Percentiles rank a stretch among this genome's conserved stretches.
Evolutionary conservation across 2,113 vertebrate species (phyloP).

Genomic region (Nestor notabilis): DNA sequence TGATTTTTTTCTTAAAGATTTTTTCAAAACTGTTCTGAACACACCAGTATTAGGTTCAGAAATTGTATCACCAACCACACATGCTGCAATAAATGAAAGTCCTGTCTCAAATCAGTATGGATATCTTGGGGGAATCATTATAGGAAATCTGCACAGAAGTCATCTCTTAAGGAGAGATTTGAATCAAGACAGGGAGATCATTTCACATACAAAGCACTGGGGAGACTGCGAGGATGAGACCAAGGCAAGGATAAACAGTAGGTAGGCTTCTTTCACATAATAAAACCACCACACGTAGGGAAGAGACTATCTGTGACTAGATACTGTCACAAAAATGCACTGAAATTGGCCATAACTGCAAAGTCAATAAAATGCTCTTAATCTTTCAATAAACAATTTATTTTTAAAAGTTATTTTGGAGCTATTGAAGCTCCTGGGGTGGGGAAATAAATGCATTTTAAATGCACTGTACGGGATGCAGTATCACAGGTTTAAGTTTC

Average conservation of each 20-base stretch:
- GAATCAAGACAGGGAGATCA: neutral
- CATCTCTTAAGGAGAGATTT: slow-evolving; percentile 43
- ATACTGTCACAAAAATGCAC: slow-evolving; percentile 46
- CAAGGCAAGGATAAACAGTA: slow-evolving; percentile 37
- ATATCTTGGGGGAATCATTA: slow-evolving; percentile 55
- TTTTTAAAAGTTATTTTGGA: slow-evolving; percentile 55
- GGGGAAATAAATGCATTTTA: slow-evolving; percentile 59
- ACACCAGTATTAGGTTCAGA: neutral
- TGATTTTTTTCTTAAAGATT: neutral
- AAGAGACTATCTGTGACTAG: slow-evolving; percentile 49
- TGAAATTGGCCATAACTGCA: slow-evolving; percentile 60
- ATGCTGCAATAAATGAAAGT: neutral
- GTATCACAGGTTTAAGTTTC: slow-evolving; percentile 27
- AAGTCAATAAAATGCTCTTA: slow-evolving; percentile 66
- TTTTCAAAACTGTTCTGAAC: neutral
- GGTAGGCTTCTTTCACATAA: slow-evolving; percentile 46
- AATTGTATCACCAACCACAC: neutral
- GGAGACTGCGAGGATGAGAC: neutral
- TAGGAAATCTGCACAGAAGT: slow-evolving; percentile 47
- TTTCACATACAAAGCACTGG: slow-evolving; percentile 24
- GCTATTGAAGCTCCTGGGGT: slow-evolving; percentile 17
- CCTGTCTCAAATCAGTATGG: slow-evolving; percentile 4
- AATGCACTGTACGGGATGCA: slow-evolving; percentile 31
- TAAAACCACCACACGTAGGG: slow-evolving; percentile 50
- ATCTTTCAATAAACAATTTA: slow-evolving; percentile 69